Conservation (phyloP, 2,797 vertebrate genomes). For the Artibeus lituratus region DNA sequence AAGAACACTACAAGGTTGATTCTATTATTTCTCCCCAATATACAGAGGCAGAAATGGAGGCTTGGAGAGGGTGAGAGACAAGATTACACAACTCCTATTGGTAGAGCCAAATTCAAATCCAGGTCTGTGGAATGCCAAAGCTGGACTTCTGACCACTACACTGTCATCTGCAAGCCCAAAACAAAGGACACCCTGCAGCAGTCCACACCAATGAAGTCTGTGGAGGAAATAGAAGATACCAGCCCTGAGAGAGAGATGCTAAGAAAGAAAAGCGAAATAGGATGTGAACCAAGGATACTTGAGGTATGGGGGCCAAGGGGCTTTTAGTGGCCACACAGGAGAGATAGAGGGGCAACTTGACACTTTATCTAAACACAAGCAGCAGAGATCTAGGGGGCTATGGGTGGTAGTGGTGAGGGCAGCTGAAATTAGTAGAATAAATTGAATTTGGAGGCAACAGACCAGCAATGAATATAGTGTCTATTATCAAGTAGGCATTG, state of each 20-base stretch:
- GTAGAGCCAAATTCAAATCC: neutral
- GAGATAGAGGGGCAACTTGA: neutral
- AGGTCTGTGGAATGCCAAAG: neutral
- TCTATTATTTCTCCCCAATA: neutral
- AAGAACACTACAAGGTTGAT: neutral
- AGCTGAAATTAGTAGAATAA: neutral
- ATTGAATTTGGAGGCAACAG: neutral
- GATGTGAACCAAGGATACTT: neutral
- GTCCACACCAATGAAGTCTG: neutral
- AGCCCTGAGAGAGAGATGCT: neutral
- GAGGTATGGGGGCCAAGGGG: neutral
- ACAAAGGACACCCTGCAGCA: neutral
- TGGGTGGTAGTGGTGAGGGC: neutral
- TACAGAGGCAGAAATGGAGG: neutral
- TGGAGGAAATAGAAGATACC: neutral
- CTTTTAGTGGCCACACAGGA: neutral
- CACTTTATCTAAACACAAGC: neutral
- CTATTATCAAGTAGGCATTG: neutral
- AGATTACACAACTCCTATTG: neutral
- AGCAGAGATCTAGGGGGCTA: neutral
- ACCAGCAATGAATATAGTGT: neutral
- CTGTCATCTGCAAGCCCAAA: neutral
- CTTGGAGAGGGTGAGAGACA: neutral
- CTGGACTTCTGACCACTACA: neutral
- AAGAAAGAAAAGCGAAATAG: neutral